Percentiles rank a stretch among this genome's conserved stretches.
phyloP scores from a whole-genome alignment of 1,140 invertebrate genomes.

The Lucilia cuprina region DNA sequence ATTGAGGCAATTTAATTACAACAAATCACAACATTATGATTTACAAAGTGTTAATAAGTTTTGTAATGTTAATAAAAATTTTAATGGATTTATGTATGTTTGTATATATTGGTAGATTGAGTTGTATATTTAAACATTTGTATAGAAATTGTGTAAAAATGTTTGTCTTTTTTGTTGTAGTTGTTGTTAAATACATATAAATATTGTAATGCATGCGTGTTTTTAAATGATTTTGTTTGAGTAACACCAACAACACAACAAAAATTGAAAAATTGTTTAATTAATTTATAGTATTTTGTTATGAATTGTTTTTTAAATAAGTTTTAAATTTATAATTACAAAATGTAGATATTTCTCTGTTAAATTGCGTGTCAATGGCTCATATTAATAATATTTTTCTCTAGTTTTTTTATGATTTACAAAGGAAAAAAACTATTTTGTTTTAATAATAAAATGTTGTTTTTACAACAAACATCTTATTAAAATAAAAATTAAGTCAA shows the following conservation, averaged over 20 bases:
- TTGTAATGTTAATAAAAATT: not conserved
- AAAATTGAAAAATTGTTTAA: not conserved
- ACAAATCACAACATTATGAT: conserved; percentile 34
- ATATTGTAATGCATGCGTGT: conserved; percentile 12
- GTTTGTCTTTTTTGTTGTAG: conserved; percentile 3
- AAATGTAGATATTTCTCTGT: not conserved
- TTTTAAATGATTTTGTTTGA: not conserved
- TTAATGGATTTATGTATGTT: not conserved
- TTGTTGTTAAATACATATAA: not conserved
- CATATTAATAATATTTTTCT: not conserved
- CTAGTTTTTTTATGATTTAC: too few relatives aligned
- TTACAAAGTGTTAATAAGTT: conserved; percentile 28
- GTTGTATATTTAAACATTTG: conserved; percentile 13
- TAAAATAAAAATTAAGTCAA: too few relatives aligned
- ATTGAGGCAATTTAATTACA: not conserved
- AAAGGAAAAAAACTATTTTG: too few relatives aligned
- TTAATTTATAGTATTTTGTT: not conserved
- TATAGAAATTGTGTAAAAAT: not conserved
- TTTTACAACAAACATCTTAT: too few relatives aligned
- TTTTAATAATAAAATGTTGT: too few relatives aligned
- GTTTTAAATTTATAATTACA: too few relatives aligned
- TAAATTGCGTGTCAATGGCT: not conserved
- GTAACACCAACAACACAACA: not conserved
- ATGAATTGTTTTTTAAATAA: not conserved
- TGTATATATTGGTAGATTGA: not conserved